phyloP scores from a whole-genome alignment of 2,888 invertebrate genomes.

The Cephus pygmeus region DNA sequence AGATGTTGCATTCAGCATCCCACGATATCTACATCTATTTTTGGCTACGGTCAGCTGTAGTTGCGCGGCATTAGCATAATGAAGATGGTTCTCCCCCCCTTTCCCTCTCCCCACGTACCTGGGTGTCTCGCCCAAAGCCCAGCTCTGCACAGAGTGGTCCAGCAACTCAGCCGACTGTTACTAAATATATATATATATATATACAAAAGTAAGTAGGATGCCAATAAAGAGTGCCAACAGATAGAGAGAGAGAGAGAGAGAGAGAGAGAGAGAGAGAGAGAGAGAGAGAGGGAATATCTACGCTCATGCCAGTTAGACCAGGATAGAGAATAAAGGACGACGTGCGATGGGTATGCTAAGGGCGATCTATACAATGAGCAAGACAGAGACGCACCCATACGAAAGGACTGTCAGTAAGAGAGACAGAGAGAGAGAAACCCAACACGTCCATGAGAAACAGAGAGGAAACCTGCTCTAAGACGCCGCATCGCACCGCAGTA shows the following conservation, averaged over 20 bases:
- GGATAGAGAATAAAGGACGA: conserved; percentile 15
- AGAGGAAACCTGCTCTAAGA: conserved; percentile 47
- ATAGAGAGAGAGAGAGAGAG: conserved; percentile 21
- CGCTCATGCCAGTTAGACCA: not conserved
- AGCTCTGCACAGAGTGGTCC: conserved; percentile 34
- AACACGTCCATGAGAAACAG: conserved; percentile 17
- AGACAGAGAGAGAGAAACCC: not conserved
- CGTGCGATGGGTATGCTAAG: conserved; percentile 28
- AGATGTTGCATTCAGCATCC: conserved; percentile 22
- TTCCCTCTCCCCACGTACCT: conserved; percentile 25
- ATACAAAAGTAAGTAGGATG: not conserved
- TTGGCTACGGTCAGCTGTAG: conserved; percentile 56
- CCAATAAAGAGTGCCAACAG: conserved; percentile 15
- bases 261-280: conserved; percentile 22
- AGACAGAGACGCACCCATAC: conserved; percentile 22
- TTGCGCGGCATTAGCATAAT: conserved; percentile 60
- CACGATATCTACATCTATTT: conserved; percentile 56
- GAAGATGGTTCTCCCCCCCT: conserved; percentile 43
- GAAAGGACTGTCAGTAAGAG: not conserved
- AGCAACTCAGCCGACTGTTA: conserved; percentile 35
- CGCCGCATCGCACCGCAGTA: conserved; percentile 41
- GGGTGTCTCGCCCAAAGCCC: conserved; percentile 37
- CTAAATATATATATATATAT: conserved; percentile 17
- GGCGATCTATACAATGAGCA: conserved; percentile 18
- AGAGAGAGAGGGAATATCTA: conserved; percentile 15